Evolutionary conservation across 2,797 vertebrate species (phyloP).

Genomic region (Helostoma temminkii): DNA sequence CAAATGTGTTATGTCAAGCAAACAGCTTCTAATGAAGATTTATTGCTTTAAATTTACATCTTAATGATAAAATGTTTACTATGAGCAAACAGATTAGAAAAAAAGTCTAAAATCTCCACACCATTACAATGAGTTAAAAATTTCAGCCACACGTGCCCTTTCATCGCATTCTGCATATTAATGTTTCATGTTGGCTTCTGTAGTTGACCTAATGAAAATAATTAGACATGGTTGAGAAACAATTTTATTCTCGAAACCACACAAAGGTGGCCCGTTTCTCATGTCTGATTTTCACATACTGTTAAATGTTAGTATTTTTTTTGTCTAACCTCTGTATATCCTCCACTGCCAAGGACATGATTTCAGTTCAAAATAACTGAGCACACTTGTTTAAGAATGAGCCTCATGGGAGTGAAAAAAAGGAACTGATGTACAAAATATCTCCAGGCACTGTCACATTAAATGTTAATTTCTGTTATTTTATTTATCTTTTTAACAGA

Average conservation of each 20-base stretch:
- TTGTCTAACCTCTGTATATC: slow-evolving; percentile 20
- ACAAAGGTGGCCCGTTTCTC: slow-evolving; percentile 2
- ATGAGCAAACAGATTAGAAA: not conserved
- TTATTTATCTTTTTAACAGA: slow-evolving; percentile 9
- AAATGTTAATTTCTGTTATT: slow-evolving; percentile 7
- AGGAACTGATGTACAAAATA: slow-evolving; percentile 23
- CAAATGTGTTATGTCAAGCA: slow-evolving; percentile 37
- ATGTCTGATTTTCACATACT: slow-evolving; percentile 15
- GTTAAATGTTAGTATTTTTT: slow-evolving; percentile 18
- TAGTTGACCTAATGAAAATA: not conserved
- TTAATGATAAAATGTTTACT: slow-evolving; percentile 36
- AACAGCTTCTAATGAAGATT: slow-evolving; percentile 25
- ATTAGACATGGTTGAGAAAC: slow-evolving; percentile 11
- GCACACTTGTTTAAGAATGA: slow-evolving; percentile 35
- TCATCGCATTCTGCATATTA: slow-evolving; percentile 1
- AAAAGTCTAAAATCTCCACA: not conserved
- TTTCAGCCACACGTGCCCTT: not conserved
- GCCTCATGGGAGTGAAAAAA: slow-evolving; percentile 20
- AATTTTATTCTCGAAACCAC: not conserved
- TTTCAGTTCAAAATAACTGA: slow-evolving; percentile 46
- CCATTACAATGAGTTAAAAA: not conserved
- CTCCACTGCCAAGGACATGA: slow-evolving; percentile 54
- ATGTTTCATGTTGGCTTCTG: not conserved
- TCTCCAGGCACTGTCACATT: slow-evolving; percentile 4
- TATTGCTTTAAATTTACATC: slow-evolving; percentile 38